Evolutionary conservation across 2,888 invertebrate genomes (phyloP).

Genomic region (Drosophila vallismaia): DNA sequence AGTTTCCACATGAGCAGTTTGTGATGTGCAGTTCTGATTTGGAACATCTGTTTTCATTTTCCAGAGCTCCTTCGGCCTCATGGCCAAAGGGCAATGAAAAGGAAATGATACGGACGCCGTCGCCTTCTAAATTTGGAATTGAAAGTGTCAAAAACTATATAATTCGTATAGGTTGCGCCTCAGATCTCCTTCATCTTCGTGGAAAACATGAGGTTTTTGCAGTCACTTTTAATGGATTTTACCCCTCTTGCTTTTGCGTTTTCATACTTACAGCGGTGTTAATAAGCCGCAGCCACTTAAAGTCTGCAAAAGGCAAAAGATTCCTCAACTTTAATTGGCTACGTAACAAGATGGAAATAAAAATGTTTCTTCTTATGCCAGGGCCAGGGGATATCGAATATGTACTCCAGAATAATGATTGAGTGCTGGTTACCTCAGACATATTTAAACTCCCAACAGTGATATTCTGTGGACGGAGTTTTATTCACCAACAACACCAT

Average conservation of each 20-base stretch:
- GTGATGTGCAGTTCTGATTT: slow-evolving; percentile 82
- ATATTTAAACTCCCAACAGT: background rate
- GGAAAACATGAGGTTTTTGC: slow-evolving; percentile 66
- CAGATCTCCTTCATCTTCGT: slow-evolving; percentile 10
- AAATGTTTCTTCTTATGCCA: slow-evolving; percentile 2
- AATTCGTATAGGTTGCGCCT: slow-evolving; percentile 54
- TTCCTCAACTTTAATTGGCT: slow-evolving; percentile 55
- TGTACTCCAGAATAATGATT: background rate
- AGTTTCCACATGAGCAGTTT: slow-evolving; percentile 81
- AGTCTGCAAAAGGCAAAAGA: slow-evolving; percentile 47
- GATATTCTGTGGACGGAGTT: background rate
- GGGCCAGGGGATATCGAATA: background rate
- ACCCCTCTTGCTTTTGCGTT: background rate
- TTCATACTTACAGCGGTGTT: slow-evolving; percentile 67
- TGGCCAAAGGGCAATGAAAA: slow-evolving; percentile 58
- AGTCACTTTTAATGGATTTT: slow-evolving; percentile 9
- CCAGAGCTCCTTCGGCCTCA: slow-evolving; percentile 54
- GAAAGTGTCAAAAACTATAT: slow-evolving; percentile 71
- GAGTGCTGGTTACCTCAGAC: background rate
- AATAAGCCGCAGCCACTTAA: slow-evolving; percentile 77
- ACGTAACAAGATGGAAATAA: slow-evolving; percentile 45
- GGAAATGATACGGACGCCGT: slow-evolving; percentile 72
- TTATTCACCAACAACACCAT: background rate
- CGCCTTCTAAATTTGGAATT: slow-evolving; percentile 65
- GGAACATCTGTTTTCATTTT: slow-evolving; percentile 83